Conservation (phyloP, 2,888 invertebrate genomes). For the Agrotis clavis region DNA sequence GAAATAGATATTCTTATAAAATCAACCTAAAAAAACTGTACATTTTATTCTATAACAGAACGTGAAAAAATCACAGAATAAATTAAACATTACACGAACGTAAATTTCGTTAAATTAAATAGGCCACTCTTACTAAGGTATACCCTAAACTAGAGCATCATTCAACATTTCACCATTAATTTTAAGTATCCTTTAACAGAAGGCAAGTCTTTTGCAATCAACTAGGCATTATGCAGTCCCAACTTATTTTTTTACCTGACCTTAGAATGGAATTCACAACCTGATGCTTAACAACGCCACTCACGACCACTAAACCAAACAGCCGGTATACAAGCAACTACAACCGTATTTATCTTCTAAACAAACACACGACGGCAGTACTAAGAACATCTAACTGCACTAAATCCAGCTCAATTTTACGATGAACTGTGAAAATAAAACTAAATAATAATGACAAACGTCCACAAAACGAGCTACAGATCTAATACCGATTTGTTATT, state of each 20-base stretch:
- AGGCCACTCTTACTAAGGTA: too few species aligned
- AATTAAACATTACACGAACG: too few species aligned
- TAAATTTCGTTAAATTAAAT: too few species aligned
- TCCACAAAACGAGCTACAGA: conserved; percentile 71
- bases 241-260: background rate
- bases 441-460: conserved; percentile 75
- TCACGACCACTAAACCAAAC: background rate
- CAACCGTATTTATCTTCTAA: background rate
- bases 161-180: too few species aligned
- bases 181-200: too few species aligned
- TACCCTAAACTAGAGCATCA: too few species aligned
- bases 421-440: conserved; percentile 69
- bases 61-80: too few species aligned
- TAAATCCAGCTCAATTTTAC: conserved; percentile 60
- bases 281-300: background rate
- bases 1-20: background rate
- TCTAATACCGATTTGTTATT: conserved; percentile 81
- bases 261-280: background rate
- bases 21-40: too few species aligned
- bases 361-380: conserved; percentile 18
- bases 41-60: too few species aligned
- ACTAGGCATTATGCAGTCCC: too few species aligned
- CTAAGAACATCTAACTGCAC: conserved; percentile 31
- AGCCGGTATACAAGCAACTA: background rate
- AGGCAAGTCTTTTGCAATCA: too few species aligned